phyloP scores from a whole-genome alignment of 2,797 vertebrate species.

The Meda fulgida region DNA sequence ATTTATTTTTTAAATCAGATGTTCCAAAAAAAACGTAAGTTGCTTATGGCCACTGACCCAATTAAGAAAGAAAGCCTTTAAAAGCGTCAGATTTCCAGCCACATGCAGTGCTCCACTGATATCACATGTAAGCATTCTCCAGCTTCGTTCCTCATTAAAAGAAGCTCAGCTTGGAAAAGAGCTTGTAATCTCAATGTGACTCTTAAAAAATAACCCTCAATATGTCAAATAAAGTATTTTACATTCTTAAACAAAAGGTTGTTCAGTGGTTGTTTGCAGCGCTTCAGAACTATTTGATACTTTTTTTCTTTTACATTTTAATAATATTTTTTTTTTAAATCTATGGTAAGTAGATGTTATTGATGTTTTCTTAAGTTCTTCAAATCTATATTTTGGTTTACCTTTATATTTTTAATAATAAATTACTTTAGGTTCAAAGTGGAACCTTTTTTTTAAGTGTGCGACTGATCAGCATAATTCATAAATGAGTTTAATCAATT shows the following conservation, averaged over 20 bases:
- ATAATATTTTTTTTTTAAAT: background rate
- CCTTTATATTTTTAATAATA: background rate
- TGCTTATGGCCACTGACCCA: conserved; percentile 41
- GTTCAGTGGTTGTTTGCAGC: background rate
- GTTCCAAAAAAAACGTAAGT: conserved; percentile 12
- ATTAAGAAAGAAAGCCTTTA: conserved; percentile 31
- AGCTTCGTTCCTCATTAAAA: conserved; percentile 17
- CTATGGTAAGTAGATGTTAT: background rate
- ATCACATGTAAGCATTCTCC: conserved; percentile 30
- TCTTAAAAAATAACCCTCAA: background rate
- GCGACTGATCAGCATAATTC: no score
- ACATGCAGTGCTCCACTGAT: background rate
- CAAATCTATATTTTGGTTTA: background rate
- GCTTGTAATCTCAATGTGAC: conserved; percentile 36
- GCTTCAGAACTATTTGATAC: background rate
- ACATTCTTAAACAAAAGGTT: background rate
- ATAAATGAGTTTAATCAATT: background rate
- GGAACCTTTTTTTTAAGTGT: background rate
- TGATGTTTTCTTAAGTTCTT: background rate
- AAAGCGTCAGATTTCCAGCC: conserved; percentile 33
- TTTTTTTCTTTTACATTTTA: background rate
- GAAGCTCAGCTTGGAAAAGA: conserved; percentile 10
- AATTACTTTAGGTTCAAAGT: background rate
- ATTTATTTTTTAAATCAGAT: no score
- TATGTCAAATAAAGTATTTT: background rate